These are phyloP conservation scores for Phrynocephalus forsythii DNA, from an alignment of 2,797 vertebrate genomes.

Conservation along the genomic window DNA sequence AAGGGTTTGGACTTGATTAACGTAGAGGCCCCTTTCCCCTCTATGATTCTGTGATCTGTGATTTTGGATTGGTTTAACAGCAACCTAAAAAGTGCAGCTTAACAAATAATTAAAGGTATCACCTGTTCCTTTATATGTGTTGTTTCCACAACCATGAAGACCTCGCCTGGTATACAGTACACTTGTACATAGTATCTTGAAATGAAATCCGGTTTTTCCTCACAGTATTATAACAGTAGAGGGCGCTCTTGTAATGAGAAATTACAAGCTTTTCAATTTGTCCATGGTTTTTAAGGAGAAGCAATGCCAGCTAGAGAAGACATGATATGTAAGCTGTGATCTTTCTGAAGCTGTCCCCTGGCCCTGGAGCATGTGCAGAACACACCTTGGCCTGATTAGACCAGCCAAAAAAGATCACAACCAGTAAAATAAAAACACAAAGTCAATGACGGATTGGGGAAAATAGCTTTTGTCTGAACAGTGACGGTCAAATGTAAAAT, in stretches of 20 bases:
- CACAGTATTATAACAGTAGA: conserved; percentile 1
- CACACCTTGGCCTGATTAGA: neutral
- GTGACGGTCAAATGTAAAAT: neutral
- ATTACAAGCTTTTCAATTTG: neutral
- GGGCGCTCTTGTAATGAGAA: conserved; percentile 22
- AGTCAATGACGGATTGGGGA: neutral
- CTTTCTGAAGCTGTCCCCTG: neutral
- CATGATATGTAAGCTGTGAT: neutral
- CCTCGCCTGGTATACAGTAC: too few species aligned
- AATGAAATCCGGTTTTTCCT: neutral
- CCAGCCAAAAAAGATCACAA: neutral
- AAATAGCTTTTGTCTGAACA: conserved; percentile 8
- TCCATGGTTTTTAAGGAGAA: neutral
- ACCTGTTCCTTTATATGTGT: too few species aligned
- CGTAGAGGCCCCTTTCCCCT: too few species aligned
- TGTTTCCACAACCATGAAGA: too few species aligned
- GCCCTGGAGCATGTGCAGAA: neutral
- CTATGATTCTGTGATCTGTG: too few species aligned
- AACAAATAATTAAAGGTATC: too few species aligned
- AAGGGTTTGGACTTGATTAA: too few species aligned
- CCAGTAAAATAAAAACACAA: too few species aligned
- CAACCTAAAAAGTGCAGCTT: neutral
- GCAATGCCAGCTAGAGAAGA: neutral
- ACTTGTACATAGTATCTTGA: too few species aligned
- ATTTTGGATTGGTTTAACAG: neutral